Evolutionary conservation across 2,797 vertebrate species (phyloP).

Genomic region (Hafferia zeledoni): DNA sequence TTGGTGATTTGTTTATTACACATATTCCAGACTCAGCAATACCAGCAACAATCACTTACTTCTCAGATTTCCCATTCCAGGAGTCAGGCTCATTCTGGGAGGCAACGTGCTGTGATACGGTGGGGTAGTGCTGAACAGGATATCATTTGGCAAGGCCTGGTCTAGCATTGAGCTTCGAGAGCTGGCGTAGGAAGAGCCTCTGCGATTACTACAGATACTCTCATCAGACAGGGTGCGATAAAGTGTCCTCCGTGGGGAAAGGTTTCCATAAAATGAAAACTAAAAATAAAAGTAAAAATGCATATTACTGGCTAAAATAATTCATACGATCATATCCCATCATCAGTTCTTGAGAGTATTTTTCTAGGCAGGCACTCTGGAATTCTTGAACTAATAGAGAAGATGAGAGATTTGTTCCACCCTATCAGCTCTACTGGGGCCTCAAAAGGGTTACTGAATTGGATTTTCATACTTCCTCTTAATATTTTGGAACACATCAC

Average conservation of each 20-base stretch:
- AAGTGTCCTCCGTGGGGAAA: conserved; percentile 87
- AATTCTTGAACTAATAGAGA: neutral
- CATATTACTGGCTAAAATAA: neutral
- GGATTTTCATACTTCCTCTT: neutral
- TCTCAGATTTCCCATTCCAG: conserved; percentile 85
- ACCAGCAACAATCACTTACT: conserved; percentile 81
- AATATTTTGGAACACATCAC: conserved; percentile 23
- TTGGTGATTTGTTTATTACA: neutral
- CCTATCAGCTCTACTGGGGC: neutral
- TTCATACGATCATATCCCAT: neutral
- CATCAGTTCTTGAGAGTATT: neutral
- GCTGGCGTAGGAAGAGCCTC: conserved; percentile 88
- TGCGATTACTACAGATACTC: conserved; percentile 91
- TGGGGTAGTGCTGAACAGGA: conserved; percentile 94
- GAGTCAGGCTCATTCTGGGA: conserved; percentile 84
- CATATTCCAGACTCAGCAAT: neutral
- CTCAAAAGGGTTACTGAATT: neutral
- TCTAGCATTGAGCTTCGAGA: conserved; percentile 93
- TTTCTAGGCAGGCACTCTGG: neutral
- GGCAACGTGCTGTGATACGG: conserved; percentile 92
- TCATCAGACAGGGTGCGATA: conserved; percentile 95
- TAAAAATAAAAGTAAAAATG: conserved; percentile 57
- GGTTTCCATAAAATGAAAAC: conserved; percentile 83
- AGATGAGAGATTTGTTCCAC: neutral
- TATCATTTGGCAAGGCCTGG: conserved; percentile 92